Conservation (phyloP, 2,113 vertebrate genomes). For the Amazona vittata region DNA sequence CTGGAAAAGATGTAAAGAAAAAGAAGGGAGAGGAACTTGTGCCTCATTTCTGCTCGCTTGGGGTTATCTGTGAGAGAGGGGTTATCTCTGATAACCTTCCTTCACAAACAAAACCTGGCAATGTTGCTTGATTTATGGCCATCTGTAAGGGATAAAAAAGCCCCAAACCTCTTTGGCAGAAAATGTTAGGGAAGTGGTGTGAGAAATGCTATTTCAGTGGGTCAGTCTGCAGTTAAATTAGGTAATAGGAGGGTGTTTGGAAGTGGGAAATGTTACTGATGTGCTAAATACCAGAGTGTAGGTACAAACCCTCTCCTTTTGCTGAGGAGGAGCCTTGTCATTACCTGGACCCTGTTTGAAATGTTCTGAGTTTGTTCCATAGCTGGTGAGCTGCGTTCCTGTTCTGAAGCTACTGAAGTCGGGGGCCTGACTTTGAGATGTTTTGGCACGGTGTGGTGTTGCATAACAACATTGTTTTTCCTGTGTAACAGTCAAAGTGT, state of each 20-base stretch:
- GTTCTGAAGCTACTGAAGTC: not conserved
- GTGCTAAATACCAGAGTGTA: not conserved
- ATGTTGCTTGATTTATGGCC: constrained; percentile 32
- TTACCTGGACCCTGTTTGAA: not conserved
- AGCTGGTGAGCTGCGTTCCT: not conserved
- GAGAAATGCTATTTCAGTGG: not conserved
- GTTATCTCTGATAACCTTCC: constrained; percentile 60
- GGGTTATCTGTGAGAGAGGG: constrained; percentile 51
- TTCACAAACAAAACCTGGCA: constrained; percentile 38
- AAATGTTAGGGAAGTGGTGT: not conserved
- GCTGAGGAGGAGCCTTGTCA: not conserved
- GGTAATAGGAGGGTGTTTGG: not conserved
- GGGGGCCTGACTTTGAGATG: not conserved
- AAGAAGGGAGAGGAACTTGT: constrained; percentile 30
- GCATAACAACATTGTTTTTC: constrained; percentile 55
- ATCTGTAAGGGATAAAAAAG: not conserved
- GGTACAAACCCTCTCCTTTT: not conserved
- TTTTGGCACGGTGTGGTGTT: not conserved
- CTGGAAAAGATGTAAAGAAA: constrained; percentile 15
- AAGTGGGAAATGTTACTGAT: not conserved
- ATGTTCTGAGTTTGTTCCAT: not conserved
- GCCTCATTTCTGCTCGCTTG: not conserved
- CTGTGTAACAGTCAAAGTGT: constrained; percentile 23
- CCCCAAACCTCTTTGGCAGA: not conserved
- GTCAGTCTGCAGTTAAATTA: not conserved